Percentiles rank a stretch among this genome's conserved stretches.
Evolutionary conservation across 2,113 vertebrate genomes (phyloP).

Genomic region (Ondatra zibethicus): DNA sequence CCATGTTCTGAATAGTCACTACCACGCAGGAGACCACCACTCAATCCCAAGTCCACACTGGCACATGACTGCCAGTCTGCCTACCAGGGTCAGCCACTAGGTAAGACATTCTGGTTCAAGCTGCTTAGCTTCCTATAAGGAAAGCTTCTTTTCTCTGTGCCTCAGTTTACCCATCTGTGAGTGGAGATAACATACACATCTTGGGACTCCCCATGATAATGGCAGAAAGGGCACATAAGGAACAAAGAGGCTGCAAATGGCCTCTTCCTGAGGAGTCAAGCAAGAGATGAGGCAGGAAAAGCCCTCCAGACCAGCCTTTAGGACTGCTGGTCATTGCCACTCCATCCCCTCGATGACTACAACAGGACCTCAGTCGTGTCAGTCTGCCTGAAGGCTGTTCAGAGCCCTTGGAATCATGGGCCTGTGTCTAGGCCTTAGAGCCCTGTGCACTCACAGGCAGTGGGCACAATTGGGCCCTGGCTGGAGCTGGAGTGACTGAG

Average conservation of each 20-base stretch:
- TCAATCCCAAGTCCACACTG: not conserved
- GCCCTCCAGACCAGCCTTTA: not conserved
- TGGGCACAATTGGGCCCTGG: not conserved
- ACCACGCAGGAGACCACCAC: not conserved
- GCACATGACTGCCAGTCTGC: not conserved
- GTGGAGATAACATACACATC: not conserved
- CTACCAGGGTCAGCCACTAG: not conserved
- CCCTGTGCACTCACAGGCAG: not conserved
- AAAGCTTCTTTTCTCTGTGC: not conserved
- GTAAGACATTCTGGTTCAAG: not conserved
- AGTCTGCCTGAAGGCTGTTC: not conserved
- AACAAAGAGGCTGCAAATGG: too few species aligned
- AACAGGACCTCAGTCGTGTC: not conserved
- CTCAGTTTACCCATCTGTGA: not conserved
- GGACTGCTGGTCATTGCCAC: not conserved
- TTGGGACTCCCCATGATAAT: not conserved
- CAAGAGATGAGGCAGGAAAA: not conserved
- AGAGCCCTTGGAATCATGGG: not conserved
- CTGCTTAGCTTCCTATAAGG: not conserved
- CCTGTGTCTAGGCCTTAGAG: not conserved
- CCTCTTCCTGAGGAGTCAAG: not conserved
- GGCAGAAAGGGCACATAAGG: not conserved
- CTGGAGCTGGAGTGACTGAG: not conserved
- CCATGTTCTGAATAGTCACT: not conserved
- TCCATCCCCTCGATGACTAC: too few species aligned